These are phyloP conservation scores for Hassar affinis DNA, from an alignment of 2,113 vertebrate genomes.

Conservation along the genomic window DNA sequence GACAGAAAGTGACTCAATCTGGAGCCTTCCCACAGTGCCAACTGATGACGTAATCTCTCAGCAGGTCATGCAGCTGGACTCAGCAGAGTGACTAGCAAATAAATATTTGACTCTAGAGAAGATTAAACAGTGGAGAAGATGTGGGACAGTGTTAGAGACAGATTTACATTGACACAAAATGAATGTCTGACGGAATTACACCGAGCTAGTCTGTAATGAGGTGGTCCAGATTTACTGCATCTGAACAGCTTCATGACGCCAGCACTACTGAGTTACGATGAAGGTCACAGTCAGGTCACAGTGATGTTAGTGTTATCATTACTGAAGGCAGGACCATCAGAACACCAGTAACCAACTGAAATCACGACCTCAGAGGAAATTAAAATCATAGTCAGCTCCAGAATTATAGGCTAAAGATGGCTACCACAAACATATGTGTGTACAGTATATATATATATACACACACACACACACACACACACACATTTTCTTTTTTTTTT, in stretches of 20 bases:
- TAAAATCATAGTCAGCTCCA: not conserved
- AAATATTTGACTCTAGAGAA: slow-evolving; percentile 16
- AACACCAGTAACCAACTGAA: slow-evolving; percentile 2
- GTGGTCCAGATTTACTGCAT: slow-evolving; percentile 16
- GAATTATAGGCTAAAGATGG: not conserved
- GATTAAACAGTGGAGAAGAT: slow-evolving; percentile 14
- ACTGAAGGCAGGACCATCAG: not conserved
- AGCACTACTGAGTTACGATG: slow-evolving; percentile 11
- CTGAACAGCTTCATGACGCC: not conserved
- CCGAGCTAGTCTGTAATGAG: not conserved
- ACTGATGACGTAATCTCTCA: slow-evolving; percentile 45
- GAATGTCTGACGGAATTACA: not conserved
- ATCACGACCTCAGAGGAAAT: not conserved
- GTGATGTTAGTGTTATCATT: not conserved
- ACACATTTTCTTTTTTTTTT: too few relatives aligned
- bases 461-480: too few relatives aligned
- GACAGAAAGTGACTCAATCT: slow-evolving; percentile 18
- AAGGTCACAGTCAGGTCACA: slow-evolving; percentile 10
- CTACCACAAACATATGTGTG: not conserved
- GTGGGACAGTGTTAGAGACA: slow-evolving; percentile 1
- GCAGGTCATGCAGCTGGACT: slow-evolving; percentile 38
- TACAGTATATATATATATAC: not conserved
- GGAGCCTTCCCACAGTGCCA: not conserved
- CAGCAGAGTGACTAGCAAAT: slow-evolving; percentile 21
- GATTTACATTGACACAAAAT: slow-evolving; percentile 9